Percentiles rank a stretch among this genome's conserved stretches.
Evolutionary conservation across 2,797 vertebrate genomes (phyloP).

Genomic region (Emydoidea blandingii): DNA sequence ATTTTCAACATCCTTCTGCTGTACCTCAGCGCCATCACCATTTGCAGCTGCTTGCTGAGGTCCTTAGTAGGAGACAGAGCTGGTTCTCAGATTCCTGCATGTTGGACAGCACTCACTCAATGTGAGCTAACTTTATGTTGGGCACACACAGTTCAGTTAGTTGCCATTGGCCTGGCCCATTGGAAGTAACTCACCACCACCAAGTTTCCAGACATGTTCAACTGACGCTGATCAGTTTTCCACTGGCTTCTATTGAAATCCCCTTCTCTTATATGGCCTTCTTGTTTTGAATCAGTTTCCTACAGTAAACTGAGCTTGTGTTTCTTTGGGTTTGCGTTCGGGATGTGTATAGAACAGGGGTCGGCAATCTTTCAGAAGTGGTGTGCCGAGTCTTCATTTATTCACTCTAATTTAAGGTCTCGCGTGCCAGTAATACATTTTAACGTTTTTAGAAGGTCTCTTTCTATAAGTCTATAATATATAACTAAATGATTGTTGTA

Average conservation of each 20-base stretch:
- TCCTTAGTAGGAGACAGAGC: background rate
- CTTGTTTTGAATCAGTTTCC: background rate
- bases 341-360: background rate
- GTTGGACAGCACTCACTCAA: background rate
- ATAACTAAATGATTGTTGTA: no score
- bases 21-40: accelerated
- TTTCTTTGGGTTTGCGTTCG: background rate
- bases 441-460: no score
- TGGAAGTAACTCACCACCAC: accelerated
- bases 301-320: background rate
- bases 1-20: accelerated
- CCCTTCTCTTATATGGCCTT: background rate
- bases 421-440: no score
- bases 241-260: background rate
- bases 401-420: no score
- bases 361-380: no score
- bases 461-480: no score
- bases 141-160: accelerated
- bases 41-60: background rate
- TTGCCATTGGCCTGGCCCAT: background rate
- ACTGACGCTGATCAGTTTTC: background rate
- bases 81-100: accelerated
- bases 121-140: background rate
- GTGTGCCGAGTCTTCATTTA: no score
- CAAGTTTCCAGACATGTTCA: background rate